Conservation (phyloP, 53 echinoderm and acorn worm genomes). For the Echinarachnius parma region DNA sequence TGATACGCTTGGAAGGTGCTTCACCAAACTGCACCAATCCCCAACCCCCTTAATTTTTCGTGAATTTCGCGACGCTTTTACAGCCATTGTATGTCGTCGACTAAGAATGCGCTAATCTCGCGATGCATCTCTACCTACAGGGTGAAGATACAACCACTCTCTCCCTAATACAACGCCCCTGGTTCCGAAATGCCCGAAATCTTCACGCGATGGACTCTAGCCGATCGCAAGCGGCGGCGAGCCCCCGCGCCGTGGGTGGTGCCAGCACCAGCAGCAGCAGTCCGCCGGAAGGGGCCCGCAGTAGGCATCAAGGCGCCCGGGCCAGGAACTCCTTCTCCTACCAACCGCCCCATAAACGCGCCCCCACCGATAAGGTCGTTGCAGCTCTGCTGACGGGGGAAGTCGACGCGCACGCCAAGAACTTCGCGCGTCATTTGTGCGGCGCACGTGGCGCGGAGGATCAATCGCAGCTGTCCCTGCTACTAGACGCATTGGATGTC, state of each 20-base stretch:
- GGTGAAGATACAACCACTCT: slow-evolving; percentile 49
- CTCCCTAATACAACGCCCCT: slow-evolving; percentile 41
- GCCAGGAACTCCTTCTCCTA: slow-evolving; percentile 39
- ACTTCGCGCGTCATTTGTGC: slow-evolving; percentile 77
- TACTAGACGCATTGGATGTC: slow-evolving; percentile 85
- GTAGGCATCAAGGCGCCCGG: slow-evolving; percentile 26
- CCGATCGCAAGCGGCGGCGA: slow-evolving; percentile 29
- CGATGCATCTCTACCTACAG: slow-evolving; percentile 43
- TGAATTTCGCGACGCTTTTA: too few species aligned
- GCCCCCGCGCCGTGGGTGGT: neutral
- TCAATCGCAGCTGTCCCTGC: slow-evolving; percentile 61
- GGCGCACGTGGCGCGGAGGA: slow-evolving; percentile 71
- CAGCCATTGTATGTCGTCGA: neutral
- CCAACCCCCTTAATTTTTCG: too few species aligned
- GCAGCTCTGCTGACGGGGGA: slow-evolving; percentile 74
- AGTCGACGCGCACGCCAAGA: slow-evolving; percentile 78
- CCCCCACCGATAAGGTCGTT: slow-evolving; percentile 69
- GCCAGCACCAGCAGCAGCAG: slow-evolving; percentile 28
- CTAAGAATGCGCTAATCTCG: slow-evolving; percentile 37
- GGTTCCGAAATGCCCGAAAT: slow-evolving; percentile 39
- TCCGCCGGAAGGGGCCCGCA: slow-evolving; percentile 14
- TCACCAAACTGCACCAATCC: too few species aligned
- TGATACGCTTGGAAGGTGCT: too few species aligned
- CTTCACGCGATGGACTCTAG: slow-evolving; percentile 26
- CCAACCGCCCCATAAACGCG: slow-evolving; percentile 36